These are phyloP conservation scores for Lucilia cuprina DNA, from an alignment of 1,140 invertebrate species.

Conservation along the genomic window DNA sequence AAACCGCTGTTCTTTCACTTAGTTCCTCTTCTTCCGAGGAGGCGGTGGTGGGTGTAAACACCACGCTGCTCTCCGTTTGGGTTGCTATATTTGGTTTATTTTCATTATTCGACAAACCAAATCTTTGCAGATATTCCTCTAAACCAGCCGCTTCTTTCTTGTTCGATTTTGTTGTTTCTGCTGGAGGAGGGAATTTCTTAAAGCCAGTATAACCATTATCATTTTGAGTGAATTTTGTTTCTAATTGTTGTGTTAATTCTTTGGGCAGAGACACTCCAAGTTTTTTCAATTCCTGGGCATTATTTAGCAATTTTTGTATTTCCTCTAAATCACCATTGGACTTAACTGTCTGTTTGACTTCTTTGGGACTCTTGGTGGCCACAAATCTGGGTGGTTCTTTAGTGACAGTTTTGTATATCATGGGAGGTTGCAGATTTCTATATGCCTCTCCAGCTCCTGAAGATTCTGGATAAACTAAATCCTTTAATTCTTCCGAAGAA, in stretches of 20 bases:
- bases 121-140: background rate
- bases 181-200: slow-evolving; percentile 39
- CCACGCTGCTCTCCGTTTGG: background rate
- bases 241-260: slow-evolving; percentile 52
- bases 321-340: slow-evolving; percentile 46
- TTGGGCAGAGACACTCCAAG: slow-evolving; percentile 62
- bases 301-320: slow-evolving; percentile 57
- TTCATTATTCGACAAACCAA: background rate
- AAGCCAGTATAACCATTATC: background rate
- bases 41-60: background rate
- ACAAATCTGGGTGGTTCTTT: slow-evolving; percentile 39
- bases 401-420: slow-evolving; percentile 50
- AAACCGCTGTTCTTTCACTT: slow-evolving; percentile 48
- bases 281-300: slow-evolving; percentile 60
- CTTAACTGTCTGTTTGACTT: background rate
- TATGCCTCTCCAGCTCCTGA: slow-evolving; percentile 51
- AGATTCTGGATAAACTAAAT: slow-evolving; percentile 49
- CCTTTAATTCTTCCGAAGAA: slow-evolving; percentile 55
- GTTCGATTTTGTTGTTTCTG: background rate
- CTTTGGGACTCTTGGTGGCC: slow-evolving; percentile 17
- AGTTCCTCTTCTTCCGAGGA: slow-evolving; percentile 7
- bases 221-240: slow-evolving; percentile 44
- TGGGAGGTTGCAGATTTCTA: slow-evolving; percentile 50
- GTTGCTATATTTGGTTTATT: too few relatives aligned
- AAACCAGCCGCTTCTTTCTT: slow-evolving; percentile 31